Evolutionary conservation across 2,113 vertebrate species (phyloP), one percentile per base, ranked within the genome.

Genomic region (Bujurquina vittata): DNA sequence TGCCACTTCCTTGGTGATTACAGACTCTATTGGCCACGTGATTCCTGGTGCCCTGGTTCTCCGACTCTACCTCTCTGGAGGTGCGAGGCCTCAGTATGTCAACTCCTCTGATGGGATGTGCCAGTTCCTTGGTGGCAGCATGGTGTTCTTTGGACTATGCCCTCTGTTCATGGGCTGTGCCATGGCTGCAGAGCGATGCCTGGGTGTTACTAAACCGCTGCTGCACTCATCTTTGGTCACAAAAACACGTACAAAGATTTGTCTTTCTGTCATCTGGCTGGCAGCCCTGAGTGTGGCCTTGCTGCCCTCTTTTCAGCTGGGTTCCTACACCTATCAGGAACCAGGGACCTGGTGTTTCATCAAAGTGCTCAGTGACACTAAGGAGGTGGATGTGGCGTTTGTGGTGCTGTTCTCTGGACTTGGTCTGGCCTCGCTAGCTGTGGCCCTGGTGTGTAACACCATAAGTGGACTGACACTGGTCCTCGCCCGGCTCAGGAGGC

Each of bases 111-210:
- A 96, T 4, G 87, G 91, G 4, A 89, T 96, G 83, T 98, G 97
- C 88, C 95, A 96, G 89, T 96, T 97, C 83, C 92, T 98, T 57
- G 97, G 97, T 0, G 96, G 96, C 56, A 96, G 96, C 88, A 97
- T 98, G 97, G 97, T 98, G 15, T 98, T 98, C 81, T 98, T 98
- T 0, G 97, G 97, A 56, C 94, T 98, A 52, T 98, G 97, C 77
- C 97, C 97, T 0, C 96, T 97, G 56, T 96, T 98, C 67, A 94
- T 98, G 87, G 97, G 97, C 79, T 96, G 96, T 10, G 96, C 96
- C 67, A 97, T 98, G 97, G 97, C 97, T 0, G 95, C 96, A 1
- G 97, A 98, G 88, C 96, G 97, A 77, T 97, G 97, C 40, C 91
- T 97, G 59, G 97, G 97, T 0, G 95, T 98, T 23, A 97, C 96